These are phyloP conservation scores for Zonitis immaculata DNA, from an alignment of 2,888 invertebrate species.

Conservation along the genomic window DNA sequence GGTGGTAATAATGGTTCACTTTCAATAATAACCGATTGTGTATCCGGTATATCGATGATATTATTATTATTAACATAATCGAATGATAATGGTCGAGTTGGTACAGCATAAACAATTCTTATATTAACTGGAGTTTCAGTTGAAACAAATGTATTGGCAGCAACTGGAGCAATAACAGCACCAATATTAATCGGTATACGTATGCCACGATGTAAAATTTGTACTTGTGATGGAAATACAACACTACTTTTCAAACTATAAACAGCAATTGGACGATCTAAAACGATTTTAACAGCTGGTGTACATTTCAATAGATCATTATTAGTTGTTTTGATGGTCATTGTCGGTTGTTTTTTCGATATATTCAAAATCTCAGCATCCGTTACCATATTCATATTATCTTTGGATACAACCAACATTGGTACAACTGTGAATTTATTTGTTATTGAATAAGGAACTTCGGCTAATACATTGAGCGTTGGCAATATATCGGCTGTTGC, in stretches of 20 bases:
- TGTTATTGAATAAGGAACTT: conserved; percentile 39
- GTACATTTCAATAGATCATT: conserved; percentile 42
- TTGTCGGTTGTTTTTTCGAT: conserved; percentile 42
- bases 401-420: conserved; percentile 40
- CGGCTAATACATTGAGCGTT: conserved; percentile 41
- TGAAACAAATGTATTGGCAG: conserved; percentile 37
- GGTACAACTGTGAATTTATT: conserved; percentile 43
- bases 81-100: conserved; percentile 41
- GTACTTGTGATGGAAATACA: conserved; percentile 47
- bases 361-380: conserved; percentile 43
- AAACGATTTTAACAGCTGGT: conserved; percentile 47
- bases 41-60: conserved; percentile 27
- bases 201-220: conserved; percentile 43
- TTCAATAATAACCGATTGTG: conserved; percentile 42
- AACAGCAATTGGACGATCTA: conserved; percentile 45
- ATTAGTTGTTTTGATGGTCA: conserved; percentile 42
- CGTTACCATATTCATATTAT: conserved; percentile 42
- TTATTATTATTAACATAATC: conserved; percentile 29
- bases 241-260: conserved; percentile 44
- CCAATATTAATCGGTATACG: conserved; percentile 47
- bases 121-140: conserved; percentile 42
- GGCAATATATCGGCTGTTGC: conserved; percentile 28
- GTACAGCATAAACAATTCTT: conserved; percentile 47
- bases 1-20: conserved; percentile 29
- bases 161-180: conserved; percentile 48